Evolutionary conservation across 2,888 invertebrate species (phyloP).

Genomic region (Quadriops clusia): DNA sequence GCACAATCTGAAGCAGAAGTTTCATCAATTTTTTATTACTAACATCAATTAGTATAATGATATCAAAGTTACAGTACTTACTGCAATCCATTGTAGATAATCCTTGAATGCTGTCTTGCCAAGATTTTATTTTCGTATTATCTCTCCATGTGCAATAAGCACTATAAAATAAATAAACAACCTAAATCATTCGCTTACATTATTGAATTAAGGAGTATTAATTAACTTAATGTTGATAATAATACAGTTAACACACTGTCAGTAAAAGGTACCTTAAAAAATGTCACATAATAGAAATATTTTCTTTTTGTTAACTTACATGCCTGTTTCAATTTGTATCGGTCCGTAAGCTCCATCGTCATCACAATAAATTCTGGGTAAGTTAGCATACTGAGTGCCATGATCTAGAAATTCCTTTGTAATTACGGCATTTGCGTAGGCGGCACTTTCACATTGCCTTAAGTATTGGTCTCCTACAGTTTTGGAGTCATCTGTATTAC

Average conservation of each 20-base stretch:
- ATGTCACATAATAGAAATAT: background rate
- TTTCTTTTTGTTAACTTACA: too few species aligned
- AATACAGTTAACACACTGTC: too few species aligned
- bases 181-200: constrained; percentile 3
- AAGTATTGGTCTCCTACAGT: constrained; percentile 46
- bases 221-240: too few species aligned
- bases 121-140: constrained; percentile 43
- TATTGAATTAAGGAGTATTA: constrained; percentile 3
- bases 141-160: constrained; percentile 50
- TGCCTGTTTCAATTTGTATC: constrained; percentile 41
- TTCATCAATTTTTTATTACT: background rate
- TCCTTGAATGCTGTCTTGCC: constrained; percentile 35
- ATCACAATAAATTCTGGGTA: constrained; percentile 46
- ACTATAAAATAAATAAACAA: constrained; percentile 34
- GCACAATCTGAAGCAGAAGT: constrained; percentile 44
- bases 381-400: constrained; percentile 45
- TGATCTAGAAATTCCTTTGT: constrained; percentile 44
- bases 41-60: constrained; percentile 2
- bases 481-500: constrained; percentile 16
- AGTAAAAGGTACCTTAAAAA: constrained; percentile 2
- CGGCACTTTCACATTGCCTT: constrained; percentile 54
- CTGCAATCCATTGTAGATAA: constrained; percentile 43
- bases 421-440: constrained; percentile 42
- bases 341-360: constrained; percentile 54
- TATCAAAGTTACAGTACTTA: constrained; percentile 35